A percentile compares a stretch with the other conserved stretches of the same genome.
Conservation (phyloP, 2,113 vertebrate genomes). For the Montifringilla adamsi region DNA sequence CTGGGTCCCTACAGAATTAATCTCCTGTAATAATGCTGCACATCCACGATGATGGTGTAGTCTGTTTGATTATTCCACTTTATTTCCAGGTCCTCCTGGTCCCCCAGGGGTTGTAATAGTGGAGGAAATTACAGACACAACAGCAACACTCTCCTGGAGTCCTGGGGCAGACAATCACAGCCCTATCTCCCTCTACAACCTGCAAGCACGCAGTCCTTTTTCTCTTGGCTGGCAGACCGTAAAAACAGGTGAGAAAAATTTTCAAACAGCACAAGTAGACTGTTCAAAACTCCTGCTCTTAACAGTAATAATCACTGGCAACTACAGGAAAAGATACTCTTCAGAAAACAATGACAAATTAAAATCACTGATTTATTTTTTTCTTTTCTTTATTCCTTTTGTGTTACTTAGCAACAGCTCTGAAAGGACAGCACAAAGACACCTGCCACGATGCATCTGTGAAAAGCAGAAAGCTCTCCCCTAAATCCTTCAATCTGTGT, state of each 20-base stretch:
- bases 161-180: conserved; percentile 94
- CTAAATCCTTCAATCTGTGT: neutral
- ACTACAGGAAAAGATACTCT: neutral
- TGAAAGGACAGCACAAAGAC: conserved; percentile 31
- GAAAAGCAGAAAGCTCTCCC: conserved; percentile 6
- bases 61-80: conserved; percentile 35
- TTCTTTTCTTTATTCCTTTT: neutral
- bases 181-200: conserved; percentile 88
- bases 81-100: conserved; percentile 87
- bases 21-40: neutral
- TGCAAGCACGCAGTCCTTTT: conserved; percentile 95
- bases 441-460: neutral
- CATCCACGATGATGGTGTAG: neutral
- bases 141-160: conserved; percentile 93
- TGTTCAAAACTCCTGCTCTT: neutral
- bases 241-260: conserved; percentile 84
- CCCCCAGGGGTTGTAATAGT: conserved; percentile 96
- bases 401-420: neutral
- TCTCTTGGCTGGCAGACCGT: conserved; percentile 97
- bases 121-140: conserved; percentile 92
- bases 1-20: neutral
- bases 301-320: neutral
- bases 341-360: neutral
- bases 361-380: neutral
- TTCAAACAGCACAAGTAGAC: neutral